Percentiles rank a stretch among this genome's conserved stretches.
Evolutionary conservation across 2,113 vertebrate species (phyloP).

Genomic region (Phylloscopus whistleri): DNA sequence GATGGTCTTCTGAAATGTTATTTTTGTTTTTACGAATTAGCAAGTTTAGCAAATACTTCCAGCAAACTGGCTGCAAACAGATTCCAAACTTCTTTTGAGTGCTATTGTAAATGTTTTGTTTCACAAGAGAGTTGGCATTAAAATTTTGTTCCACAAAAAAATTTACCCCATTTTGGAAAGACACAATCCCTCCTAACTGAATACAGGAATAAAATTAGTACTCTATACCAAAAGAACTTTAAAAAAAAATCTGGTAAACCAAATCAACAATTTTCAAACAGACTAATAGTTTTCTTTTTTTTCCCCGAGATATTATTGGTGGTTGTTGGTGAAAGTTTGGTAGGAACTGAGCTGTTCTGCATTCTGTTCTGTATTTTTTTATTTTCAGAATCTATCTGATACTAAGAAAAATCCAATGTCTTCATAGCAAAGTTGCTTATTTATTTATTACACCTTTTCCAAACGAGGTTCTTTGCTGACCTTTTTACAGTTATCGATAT

Average conservation of each 20-base stretch:
- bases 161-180: not conserved
- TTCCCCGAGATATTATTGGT: not conserved
- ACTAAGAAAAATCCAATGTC: not conserved
- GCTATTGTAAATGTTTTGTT: not conserved
- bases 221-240: rapidly evolving
- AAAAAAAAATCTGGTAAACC: not conserved
- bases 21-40: not conserved
- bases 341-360: not conserved
- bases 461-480: not conserved
- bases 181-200: not conserved
- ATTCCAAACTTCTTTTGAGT: not conserved
- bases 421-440: not conserved
- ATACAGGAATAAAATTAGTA: not conserved
- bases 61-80: not conserved
- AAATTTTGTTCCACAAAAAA: not conserved
- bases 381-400: not conserved
- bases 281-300: not conserved
- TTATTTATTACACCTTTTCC: not conserved
- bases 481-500: not conserved
- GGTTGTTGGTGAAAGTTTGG: not conserved
- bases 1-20: not conserved
- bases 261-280: not conserved
- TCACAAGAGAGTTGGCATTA: not conserved
- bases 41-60: not conserved
- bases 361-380: not conserved